Evolutionary conservation across 2,797 vertebrate genomes (phyloP), one percentile per base, ranked within the genome.

Genomic region (Glyptemys insculpta): DNA sequence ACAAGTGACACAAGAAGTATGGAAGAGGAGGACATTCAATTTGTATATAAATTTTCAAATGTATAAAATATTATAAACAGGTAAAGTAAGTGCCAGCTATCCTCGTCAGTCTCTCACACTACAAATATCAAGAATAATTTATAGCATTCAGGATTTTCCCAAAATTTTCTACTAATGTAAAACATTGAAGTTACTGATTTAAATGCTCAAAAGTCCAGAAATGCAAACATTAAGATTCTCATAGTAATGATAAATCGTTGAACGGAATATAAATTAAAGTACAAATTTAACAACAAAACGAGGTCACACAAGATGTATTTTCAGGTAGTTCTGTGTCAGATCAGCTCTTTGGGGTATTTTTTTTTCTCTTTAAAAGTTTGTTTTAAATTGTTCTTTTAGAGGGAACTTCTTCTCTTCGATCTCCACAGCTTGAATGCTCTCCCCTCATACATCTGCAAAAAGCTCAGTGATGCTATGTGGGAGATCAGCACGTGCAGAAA

Each of bases 31-130:
- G 54, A 87, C 94, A 96, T 94, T 96, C 83, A 92, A 96, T 97
- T 96, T 96, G 95, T 96, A 96, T 96, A 96, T 68, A 84, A 78
- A 96, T 96, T 95, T 96, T 87, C 92, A 97, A 97, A 96, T 97
- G 94, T 97, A 91, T 94, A 95, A 95, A 97, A 94, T 95, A 95
- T 96, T 96, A 94, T 95, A 96, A 96, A 91, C 88, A 90, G 89
- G 72, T 83, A 94, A 94, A 85, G 81, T 95, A 96, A 56, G 86
- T 68, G n/a, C 50, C 87, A 96, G 96, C 93, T 94, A 57, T 97
- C 96, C 97, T 96, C 91, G 96, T 96, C 96, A 94, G 80, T 85
- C 53, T 96, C 92, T 91, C 88, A 94, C 96, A 90, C 62, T 96
- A 96, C 96, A 97, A 97, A 97, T 97, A 97, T 84, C 80, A 92